Base-by-base conservation (phyloP, 1,140 invertebrate species). In the Eupristina koningsbergeri region DNA sequence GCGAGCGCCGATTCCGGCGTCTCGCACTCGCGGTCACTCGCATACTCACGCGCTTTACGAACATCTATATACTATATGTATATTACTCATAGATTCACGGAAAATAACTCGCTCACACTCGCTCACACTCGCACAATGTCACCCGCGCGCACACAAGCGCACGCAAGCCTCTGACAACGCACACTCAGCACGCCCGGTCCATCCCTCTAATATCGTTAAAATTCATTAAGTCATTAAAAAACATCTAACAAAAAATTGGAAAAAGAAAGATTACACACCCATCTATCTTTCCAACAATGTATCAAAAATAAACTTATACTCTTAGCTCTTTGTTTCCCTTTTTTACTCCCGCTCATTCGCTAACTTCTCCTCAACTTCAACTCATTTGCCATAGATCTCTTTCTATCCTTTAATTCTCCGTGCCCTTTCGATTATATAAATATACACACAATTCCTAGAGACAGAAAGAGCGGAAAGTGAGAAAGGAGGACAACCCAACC, bases 241-340 rank as follows among this genome's bases (percentile, higher is more conserved):
- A 89, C 74, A 86, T 85, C 83, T 86, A 88, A 86, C 84, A 86
- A 87, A 86, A 88, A 87, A 88, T 83, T 87, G 87, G 84, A 86
- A 87, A 81, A 89, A 88, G 88, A 90, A 90, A 90, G 89, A 91
- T 89, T 89, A 86, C 86, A 88, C 87, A 88, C 86, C 87, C 89
- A 88, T 89, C 89, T 89, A 88, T 89, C 89, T 89, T 88, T 88
- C 88, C 89, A 91, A 91, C 91, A 90, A 91, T 90, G 90, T 92
- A 92, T 92, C 91, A 92, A 92, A 92, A 92, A 92, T 92, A 92
- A 91, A 92, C 89, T 90, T 90, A 90, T 87, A 88, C 86, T 89
- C 87, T 89, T 87, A 90, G 87, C 85, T 87, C 86, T 84, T 81
- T 82, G 80, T 86, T 86, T 77, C 79, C 82, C 81, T 80, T 76